These are phyloP conservation scores for Spheniscus humboldti DNA, from an alignment of 2,797 vertebrate species.

Conservation along the genomic window DNA sequence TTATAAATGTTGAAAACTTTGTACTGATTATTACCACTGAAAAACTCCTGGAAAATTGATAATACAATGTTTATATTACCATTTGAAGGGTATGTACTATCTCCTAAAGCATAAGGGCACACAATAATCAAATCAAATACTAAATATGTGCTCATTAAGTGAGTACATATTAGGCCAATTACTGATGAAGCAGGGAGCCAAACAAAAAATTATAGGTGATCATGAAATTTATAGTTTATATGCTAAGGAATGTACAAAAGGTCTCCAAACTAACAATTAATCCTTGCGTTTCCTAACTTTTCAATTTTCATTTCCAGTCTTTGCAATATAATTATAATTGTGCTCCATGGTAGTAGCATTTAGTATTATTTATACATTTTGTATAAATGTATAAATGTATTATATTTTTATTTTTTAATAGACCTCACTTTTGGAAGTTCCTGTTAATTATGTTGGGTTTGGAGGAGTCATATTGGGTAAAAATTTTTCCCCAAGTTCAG, in stretches of 20 bases:
- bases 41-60: neutral
- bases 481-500: neutral
- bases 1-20: neutral
- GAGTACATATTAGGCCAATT: neutral
- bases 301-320: neutral
- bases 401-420: neutral
- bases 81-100: neutral
- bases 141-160: neutral
- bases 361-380: neutral
- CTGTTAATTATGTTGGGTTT: neutral
- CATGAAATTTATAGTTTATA: neutral
- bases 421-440: neutral
- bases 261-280: neutral
- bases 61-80: neutral
- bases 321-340: neutral
- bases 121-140: neutral
- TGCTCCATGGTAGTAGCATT: neutral
- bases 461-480: neutral
- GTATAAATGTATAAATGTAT: too few relatives aligned
- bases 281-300: neutral
- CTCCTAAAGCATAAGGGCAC: neutral
- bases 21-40: neutral
- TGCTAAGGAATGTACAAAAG: neutral
- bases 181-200: accelerated
- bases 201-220: neutral